Evolutionary conservation across 2,113 vertebrate species (phyloP), one percentile per base, ranked within the genome.

Genomic region (Nothoprocta pentlandii): DNA sequence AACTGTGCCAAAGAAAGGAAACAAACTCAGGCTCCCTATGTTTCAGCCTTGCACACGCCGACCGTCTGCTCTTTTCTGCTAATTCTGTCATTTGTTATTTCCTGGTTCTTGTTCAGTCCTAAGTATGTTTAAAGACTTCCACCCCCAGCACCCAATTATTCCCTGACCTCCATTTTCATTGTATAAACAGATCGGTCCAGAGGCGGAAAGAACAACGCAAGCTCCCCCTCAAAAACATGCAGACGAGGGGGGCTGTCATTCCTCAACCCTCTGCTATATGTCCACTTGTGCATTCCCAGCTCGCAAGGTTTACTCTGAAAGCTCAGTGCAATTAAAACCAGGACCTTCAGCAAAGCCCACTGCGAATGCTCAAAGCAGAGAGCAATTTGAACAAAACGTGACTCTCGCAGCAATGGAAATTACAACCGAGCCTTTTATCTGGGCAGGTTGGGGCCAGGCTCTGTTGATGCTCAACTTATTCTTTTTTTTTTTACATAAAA

Each of bases 371-470:
- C 42, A 51, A 91, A 94, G 70, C 56, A 83, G 14, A 49, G 39
- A 5, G 13, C 49, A 87, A 34, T 73, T 91, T 91, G 77, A 95
- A 66, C 62, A 86, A 86, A 94, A 89, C 51, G 84, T 34, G 7
- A 85, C 46, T 92, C 67, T 32, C 26, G 89, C 42, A 87, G 49
- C 51, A 8, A 21, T 22, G 70, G 85, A 93, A 96, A 96, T 90
- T 94, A 92, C 71, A 95, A 47, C 51, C 49, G 85, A 90, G 51
- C 15, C 89, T 93, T 95, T 97, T 68, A 87, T 95, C 84, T 34
- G 71, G 92, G 91, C 87, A 95, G 63, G 93, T 80, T 92, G 34
- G 28, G 95, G 81, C 89, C 87, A 95, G 68, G n/a, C 91, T 71
- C 67, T 85, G 70, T 74, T 91, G 77, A 61, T 62, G 49, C 6